Percentiles rank a stretch among this genome's conserved stretches.
These are phyloP conservation scores for Acanthosepion lycidas DNA, from an alignment of 2,888 invertebrate species.

Conservation along the genomic window DNA sequence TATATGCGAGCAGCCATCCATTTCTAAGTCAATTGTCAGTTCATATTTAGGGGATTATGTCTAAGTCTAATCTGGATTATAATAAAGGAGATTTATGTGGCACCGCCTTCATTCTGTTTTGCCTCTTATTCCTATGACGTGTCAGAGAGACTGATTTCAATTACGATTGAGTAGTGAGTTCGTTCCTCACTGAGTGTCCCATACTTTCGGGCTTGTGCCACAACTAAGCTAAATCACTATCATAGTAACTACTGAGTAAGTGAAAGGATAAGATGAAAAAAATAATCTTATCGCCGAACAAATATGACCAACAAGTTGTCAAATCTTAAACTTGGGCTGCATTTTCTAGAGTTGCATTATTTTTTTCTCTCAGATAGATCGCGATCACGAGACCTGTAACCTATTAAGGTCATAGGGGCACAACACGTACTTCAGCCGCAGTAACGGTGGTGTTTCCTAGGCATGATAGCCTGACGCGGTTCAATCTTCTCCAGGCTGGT, in stretches of 20 bases:
- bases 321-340: neutral
- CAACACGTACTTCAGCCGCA: no score
- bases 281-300: neutral
- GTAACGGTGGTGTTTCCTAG: no score
- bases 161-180: no score
- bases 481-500: no score
- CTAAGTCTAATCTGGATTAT: neutral
- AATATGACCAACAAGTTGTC: neutral
- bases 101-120: neutral
- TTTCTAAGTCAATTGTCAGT: neutral
- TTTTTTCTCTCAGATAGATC: no score
- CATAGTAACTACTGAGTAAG: neutral
- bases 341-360: neutral
- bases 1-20: neutral
- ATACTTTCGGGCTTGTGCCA: no score
- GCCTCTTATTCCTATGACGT: neutral
- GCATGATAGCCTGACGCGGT: no score
- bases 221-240: no score
- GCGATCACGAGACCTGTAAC: no score
- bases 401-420: no score
- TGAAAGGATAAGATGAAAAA: neutral
- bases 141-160: neutral
- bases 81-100: neutral
- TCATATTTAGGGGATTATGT: neutral
- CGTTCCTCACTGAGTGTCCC: no score